These are phyloP conservation scores for Micoletzkya japonica DNA, from an alignment of 2,888 invertebrate species.

Conservation along the genomic window DNA sequence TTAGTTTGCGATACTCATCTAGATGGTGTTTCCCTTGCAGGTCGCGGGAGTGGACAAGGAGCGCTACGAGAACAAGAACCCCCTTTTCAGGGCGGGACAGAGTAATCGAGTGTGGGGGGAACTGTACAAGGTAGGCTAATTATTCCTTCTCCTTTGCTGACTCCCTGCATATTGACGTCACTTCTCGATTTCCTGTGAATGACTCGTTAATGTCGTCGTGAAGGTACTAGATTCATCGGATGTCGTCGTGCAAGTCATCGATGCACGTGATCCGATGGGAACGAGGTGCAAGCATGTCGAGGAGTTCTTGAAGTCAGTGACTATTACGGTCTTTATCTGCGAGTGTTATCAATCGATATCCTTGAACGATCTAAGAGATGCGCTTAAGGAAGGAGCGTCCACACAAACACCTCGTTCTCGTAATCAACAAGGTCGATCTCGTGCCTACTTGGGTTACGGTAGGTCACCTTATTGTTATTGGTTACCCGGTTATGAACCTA, in stretches of 20 bases:
- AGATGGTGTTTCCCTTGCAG: conserved; percentile 68
- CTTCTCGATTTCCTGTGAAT: neutral
- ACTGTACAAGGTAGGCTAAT: conserved; percentile 82
- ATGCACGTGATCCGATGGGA: conserved; percentile 94
- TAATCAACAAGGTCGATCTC: conserved; percentile 85
- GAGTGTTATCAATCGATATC: no score
- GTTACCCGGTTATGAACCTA: no score
- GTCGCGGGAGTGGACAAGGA: conserved; percentile 73
- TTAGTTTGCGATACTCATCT: neutral
- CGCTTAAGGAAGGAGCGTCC: conserved; percentile 81
- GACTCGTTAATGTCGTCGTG: neutral
- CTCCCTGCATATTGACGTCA: neutral
- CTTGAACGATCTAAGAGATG: no score
- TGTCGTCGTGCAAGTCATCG: conserved; percentile 90
- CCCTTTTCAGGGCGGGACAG: conserved; percentile 92
- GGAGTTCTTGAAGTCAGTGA: conserved; percentile 72
- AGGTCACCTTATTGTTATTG: conserved; percentile 59
- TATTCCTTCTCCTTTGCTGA: neutral
- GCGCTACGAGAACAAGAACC: conserved; percentile 81
- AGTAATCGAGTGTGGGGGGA: conserved; percentile 98
- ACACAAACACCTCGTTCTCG: conserved; percentile 94
- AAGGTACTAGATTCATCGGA: conserved; percentile 90
- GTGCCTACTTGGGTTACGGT: conserved; percentile 95
- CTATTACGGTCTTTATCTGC: neutral
- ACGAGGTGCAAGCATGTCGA: conserved; percentile 90